Evolutionary conservation across 2,113 vertebrate species (phyloP), one percentile per base, ranked within the genome.

Genomic region (Atlantisia rogersi): DNA sequence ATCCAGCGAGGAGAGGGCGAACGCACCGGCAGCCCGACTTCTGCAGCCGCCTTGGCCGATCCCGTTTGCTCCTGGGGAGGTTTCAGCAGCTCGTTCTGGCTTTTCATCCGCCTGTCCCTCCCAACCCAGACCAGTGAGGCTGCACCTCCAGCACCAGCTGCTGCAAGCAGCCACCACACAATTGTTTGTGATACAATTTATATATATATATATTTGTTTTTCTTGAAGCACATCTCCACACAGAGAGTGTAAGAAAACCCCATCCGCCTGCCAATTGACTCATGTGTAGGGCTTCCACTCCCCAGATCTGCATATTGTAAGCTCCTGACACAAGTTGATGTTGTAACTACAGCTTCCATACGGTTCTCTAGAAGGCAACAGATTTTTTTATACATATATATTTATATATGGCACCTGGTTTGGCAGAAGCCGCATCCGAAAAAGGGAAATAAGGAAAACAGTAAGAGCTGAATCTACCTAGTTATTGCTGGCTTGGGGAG

Each of bases 401-500:
- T 97, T 97, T 97, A 97, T 96, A 95, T 52, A 82, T 3, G 86
- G 91, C 95, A 97, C 96, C 96, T 97, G 96, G 94, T 79, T 92
- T 94, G 92, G 95, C 90, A 96, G 94, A 69, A 96, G 80, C 81
- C 48, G 92, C 89, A 91, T 95, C 93, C 62, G 58, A 92, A 90
- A 91, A 82, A 85, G 67, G 63, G 89, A 95, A 95, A 91, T 84
- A 67, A 62, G 86, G 91, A 59, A 92, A 94, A 87, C 58, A 46
- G 52, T 48, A 60, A 81, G 78, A 76, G 73, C 65, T 82, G 86
- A 88, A 14, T 84, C 79, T 90, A 91, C 94, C 95, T 92, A 88
- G 58, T 56, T 74, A 40, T 68, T 68, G 77, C 59, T 42, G 75
- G 32, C 71, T 89, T 50, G 31, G 74, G 21, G 44, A 19, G 75